These are phyloP conservation scores for Neofelis nebulosa DNA, from an alignment of 2,113 vertebrate genomes.

Conservation along the genomic window DNA sequence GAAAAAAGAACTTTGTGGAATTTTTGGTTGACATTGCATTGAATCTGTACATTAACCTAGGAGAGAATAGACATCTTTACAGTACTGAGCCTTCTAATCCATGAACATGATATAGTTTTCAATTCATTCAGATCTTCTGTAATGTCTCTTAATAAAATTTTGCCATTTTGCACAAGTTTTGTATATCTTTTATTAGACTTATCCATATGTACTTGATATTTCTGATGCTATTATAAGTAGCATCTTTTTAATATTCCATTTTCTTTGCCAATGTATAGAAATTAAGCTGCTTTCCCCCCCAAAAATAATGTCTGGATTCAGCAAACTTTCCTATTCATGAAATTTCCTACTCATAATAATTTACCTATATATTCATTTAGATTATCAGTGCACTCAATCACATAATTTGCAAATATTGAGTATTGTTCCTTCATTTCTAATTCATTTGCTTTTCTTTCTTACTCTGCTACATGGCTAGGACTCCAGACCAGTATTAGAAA, in stretches of 20 bases:
- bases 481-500: neutral
- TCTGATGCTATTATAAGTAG: neutral
- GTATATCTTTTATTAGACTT: neutral
- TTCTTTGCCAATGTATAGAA: neutral
- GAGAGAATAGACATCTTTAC: neutral
- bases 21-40: neutral
- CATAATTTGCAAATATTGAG: neutral
- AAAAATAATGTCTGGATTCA: neutral
- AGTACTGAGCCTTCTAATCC: neutral
- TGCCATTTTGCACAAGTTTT: neutral
- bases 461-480: neutral
- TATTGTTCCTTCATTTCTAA: neutral
- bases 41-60: neutral
- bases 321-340: neutral
- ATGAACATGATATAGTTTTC: neutral
- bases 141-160: neutral
- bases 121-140: neutral
- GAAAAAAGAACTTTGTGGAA: neutral
- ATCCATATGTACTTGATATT: neutral
- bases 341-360: neutral
- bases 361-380: neutral
- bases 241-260: neutral
- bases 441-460: neutral
- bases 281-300: neutral
- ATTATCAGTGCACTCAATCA: neutral